Evolutionary conservation across 2,888 invertebrate species (phyloP).

Genomic region (Hermaeophaga mercurialis): DNA sequence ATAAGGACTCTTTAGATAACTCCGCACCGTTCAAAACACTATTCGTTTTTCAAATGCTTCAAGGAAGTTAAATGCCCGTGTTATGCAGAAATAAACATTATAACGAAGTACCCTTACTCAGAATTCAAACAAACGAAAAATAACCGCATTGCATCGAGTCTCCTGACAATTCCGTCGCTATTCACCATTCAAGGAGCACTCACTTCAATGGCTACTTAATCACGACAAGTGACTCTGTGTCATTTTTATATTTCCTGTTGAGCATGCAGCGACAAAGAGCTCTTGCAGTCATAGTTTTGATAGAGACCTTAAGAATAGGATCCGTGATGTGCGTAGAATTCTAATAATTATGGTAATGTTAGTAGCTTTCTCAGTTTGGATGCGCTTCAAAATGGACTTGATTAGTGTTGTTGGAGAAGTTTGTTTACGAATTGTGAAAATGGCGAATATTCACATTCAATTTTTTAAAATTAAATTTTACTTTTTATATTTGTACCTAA

Average conservation of each 20-base stretch:
- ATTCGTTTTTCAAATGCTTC: background rate
- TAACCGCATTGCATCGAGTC: slow-evolving; percentile 5
- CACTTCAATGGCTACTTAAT: slow-evolving; percentile 26
- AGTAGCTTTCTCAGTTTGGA: background rate
- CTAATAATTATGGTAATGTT: slow-evolving; percentile 22
- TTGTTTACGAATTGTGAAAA: background rate
- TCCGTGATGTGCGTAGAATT: slow-evolving; percentile 19
- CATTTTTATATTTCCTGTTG: slow-evolving; percentile 36
- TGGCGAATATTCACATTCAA: too few relatives aligned
- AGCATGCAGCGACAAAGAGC: slow-evolving; percentile 28
- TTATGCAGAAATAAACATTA: background rate
- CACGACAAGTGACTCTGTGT: slow-evolving; percentile 24
- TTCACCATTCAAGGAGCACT: slow-evolving; percentile 22
- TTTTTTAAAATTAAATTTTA: too few relatives aligned
- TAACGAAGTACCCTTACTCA: background rate
- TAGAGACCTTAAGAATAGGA: slow-evolving; percentile 29
- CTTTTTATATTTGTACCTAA: too few relatives aligned
- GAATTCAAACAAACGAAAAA: slow-evolving; percentile 10
- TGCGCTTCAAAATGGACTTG: background rate
- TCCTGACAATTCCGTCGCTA: slow-evolving; percentile 7
- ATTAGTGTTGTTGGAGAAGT: background rate
- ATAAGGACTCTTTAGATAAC: background rate
- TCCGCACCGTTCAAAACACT: background rate
- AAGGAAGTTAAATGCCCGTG: background rate
- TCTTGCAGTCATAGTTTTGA: slow-evolving; percentile 28